phyloP scores from a whole-genome alignment of 2,888 invertebrate genomes.

The Microctonus hyperodae region DNA sequence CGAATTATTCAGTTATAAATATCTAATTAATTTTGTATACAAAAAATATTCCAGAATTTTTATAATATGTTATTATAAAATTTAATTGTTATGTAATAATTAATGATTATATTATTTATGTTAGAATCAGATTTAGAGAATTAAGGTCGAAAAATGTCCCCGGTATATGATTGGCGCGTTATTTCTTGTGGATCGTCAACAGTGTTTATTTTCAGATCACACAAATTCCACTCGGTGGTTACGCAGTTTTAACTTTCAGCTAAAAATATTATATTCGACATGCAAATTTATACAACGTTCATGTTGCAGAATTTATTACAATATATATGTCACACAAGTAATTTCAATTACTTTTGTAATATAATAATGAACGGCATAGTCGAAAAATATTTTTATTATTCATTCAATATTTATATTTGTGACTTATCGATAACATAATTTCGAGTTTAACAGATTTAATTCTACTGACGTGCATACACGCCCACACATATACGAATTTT shows the following conservation, averaged over 20 bases:
- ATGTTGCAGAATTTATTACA: slow-evolving; percentile 2
- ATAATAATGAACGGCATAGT: not conserved
- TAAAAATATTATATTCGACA: slow-evolving; percentile 38
- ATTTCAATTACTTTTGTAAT: not conserved
- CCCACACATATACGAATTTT: not conserved
- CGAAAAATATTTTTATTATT: not conserved
- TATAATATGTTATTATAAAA: not conserved
- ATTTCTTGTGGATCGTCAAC: slow-evolving; percentile 36
- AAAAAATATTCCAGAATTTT: not conserved
- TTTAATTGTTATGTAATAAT: not conserved
- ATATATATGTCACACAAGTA: not conserved
- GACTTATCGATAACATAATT: not conserved
- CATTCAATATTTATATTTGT: not conserved
- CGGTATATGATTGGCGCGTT: slow-evolving; percentile 26
- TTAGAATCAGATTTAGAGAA: slow-evolving; percentile 5
- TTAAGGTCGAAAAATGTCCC: slow-evolving; percentile 28
- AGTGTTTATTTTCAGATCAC: slow-evolving; percentile 44
- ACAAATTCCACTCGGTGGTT: slow-evolving; percentile 34
- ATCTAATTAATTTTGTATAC: not conserved
- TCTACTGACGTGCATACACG: slow-evolving; percentile 7
- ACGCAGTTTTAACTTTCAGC: slow-evolving; percentile 35
- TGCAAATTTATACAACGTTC: slow-evolving; percentile 19
- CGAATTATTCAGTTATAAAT: no score
- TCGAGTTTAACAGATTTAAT: slow-evolving; percentile 16
- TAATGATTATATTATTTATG: not conserved